Evolutionary conservation across 2,113 vertebrate species (phyloP).

Genomic region (Myanophis thanlyinensis): DNA sequence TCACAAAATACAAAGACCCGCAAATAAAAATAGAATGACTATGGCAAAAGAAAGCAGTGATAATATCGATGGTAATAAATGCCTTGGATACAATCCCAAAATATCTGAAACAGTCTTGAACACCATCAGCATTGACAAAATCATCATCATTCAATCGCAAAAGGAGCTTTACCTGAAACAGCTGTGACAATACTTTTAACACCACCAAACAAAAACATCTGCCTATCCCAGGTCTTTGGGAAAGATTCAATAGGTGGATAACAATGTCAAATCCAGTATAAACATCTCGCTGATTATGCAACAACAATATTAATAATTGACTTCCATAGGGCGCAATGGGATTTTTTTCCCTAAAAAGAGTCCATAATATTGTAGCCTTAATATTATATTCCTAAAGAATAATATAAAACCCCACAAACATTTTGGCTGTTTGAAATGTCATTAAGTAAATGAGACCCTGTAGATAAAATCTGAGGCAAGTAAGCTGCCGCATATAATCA

Average conservation of each 20-base stretch:
- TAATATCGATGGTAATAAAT: background rate
- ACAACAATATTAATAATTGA: background rate
- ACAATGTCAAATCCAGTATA: background rate
- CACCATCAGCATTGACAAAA: background rate
- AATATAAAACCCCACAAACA: slow-evolving; percentile 33
- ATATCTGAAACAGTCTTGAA: background rate
- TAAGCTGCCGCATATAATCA: slow-evolving; percentile 55
- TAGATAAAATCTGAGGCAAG: slow-evolving; percentile 51
- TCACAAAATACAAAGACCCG: background rate
- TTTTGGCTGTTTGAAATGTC: slow-evolving; percentile 49
- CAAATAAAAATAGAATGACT: background rate
- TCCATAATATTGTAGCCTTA: slow-evolving; percentile 23
- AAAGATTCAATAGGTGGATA: background rate
- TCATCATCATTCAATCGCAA: background rate
- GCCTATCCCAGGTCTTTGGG: background rate
- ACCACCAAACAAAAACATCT: background rate
- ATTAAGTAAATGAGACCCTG: slow-evolving; percentile 45
- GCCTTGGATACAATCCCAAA: background rate
- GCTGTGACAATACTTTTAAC: background rate
- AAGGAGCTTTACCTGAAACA: background rate
- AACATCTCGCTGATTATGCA: background rate
- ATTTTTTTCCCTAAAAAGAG: background rate
- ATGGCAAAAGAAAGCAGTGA: background rate
- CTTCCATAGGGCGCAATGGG: background rate
- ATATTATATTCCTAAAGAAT: slow-evolving; percentile 43